These are phyloP conservation scores for Omphaloscelis lunosa DNA, from an alignment of 2,888 invertebrate genomes.

Conservation along the genomic window DNA sequence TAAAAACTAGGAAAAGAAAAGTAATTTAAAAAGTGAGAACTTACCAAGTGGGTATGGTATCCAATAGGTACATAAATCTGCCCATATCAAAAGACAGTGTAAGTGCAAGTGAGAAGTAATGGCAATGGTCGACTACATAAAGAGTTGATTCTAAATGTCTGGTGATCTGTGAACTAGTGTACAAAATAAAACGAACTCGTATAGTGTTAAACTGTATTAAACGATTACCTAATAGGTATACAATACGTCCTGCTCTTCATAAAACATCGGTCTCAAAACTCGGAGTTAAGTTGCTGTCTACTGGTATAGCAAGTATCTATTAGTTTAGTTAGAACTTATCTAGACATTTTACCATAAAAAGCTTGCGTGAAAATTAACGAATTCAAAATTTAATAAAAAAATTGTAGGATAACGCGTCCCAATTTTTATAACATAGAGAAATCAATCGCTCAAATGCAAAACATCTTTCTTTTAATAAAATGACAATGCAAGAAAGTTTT, in stretches of 20 bases:
- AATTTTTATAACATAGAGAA: constrained; percentile 36
- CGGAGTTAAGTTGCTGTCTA: constrained; percentile 57
- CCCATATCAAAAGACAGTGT: constrained; percentile 49
- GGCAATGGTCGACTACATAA: constrained; percentile 50
- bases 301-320: constrained; percentile 61
- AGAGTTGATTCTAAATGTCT: constrained; percentile 46
- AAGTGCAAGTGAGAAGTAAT: constrained; percentile 70
- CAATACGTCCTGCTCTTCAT: constrained; percentile 73
- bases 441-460: constrained; percentile 52
- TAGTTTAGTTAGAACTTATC: constrained; percentile 64
- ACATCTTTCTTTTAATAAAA: constrained; percentile 66
- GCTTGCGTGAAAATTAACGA: constrained; percentile 55
- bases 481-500: constrained; percentile 74
- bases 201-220: constrained; percentile 87
- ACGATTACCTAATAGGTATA: constrained; percentile 78
- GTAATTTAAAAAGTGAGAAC: constrained; percentile 47
- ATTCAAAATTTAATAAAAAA: constrained; percentile 24
- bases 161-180: constrained; percentile 61
- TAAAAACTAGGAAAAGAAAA: constrained; percentile 14
- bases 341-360: constrained; percentile 60
- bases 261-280: constrained; percentile 66
- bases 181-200: constrained; percentile 77
- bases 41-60: constrained; percentile 59
- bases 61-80: constrained; percentile 42
- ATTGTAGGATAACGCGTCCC: constrained; percentile 23